Conservation (phyloP, 2,113 vertebrate species). For the Sylvia atricapilla region DNA sequence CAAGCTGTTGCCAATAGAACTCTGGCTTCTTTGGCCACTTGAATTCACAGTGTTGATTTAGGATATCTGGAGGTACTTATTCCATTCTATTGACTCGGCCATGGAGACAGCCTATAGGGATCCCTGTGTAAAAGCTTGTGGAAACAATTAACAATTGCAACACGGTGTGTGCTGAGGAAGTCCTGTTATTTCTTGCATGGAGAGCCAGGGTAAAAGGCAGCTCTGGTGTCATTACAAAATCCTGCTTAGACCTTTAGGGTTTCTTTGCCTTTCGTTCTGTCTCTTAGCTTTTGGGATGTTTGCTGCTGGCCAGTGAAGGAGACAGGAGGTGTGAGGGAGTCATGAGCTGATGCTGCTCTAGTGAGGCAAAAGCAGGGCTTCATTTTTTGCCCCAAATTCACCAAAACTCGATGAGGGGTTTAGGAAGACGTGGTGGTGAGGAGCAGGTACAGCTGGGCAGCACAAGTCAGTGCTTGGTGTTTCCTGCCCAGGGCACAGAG, state of each 20-base stretch:
- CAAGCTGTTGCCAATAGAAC: background rate
- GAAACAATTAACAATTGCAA: background rate
- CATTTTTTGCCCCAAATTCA: background rate
- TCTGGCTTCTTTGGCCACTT: background rate
- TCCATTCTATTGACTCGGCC: background rate
- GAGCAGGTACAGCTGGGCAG: background rate
- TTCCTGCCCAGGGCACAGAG: background rate
- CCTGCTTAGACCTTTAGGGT: background rate
- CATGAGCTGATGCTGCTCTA: background rate
- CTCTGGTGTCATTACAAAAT: background rate
- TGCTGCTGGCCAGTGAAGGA: background rate
- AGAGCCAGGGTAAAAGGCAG: background rate
- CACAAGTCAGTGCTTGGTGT: background rate
- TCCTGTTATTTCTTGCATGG: background rate
- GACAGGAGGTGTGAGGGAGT: fast-evolving
- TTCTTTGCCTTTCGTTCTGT: background rate
- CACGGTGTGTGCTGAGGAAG: background rate
- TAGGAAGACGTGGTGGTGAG: background rate
- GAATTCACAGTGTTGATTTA: background rate
- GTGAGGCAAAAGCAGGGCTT: background rate
- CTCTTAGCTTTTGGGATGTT: background rate
- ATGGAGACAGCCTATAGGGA: background rate
- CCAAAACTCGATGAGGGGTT: background rate
- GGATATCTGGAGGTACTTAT: background rate
- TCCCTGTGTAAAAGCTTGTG: background rate